phyloP scores from a whole-genome alignment of 1,140 invertebrate genomes.

The Carposina sasakii region DNA sequence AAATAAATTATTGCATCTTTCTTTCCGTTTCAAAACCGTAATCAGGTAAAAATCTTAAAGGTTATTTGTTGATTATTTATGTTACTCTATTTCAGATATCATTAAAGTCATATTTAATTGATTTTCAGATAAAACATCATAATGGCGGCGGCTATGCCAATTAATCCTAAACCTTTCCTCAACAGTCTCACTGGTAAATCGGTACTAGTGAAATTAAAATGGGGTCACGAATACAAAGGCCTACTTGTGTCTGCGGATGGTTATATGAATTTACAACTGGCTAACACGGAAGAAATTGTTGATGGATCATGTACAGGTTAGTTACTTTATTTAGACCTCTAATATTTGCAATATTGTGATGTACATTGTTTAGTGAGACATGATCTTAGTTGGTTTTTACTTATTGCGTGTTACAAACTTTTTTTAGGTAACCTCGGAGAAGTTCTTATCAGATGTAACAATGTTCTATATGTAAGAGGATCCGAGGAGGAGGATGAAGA shows the following conservation, averaged over 20 bases:
- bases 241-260: slow-evolving; percentile 97
- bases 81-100: not conserved
- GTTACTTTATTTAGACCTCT: slow-evolving; percentile 8
- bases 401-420: too few species aligned
- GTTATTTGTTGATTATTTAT: not conserved
- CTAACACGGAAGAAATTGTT: slow-evolving; percentile 98
- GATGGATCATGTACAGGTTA: slow-evolving; percentile 89
- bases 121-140: slow-evolving; percentile 32
- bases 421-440: slow-evolving; percentile 92
- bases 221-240: slow-evolving; percentile 99
- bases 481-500: slow-evolving; percentile 98
- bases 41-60: not conserved
- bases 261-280: slow-evolving; percentile 99
- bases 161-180: slow-evolving; percentile 99
- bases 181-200: slow-evolving; percentile 98
- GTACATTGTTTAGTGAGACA: not conserved
- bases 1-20: not conserved
- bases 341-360: not conserved
- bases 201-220: slow-evolving; percentile 98
- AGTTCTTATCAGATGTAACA: slow-evolving; percentile 98
- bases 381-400: not conserved
- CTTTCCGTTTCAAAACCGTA: not conserved
- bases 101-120: slow-evolving; percentile 2
- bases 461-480: slow-evolving; percentile 96
- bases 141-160: slow-evolving; percentile 89